phyloP scores from a whole-genome alignment of 2,888 invertebrate species.

The Ellobium chinense region DNA sequence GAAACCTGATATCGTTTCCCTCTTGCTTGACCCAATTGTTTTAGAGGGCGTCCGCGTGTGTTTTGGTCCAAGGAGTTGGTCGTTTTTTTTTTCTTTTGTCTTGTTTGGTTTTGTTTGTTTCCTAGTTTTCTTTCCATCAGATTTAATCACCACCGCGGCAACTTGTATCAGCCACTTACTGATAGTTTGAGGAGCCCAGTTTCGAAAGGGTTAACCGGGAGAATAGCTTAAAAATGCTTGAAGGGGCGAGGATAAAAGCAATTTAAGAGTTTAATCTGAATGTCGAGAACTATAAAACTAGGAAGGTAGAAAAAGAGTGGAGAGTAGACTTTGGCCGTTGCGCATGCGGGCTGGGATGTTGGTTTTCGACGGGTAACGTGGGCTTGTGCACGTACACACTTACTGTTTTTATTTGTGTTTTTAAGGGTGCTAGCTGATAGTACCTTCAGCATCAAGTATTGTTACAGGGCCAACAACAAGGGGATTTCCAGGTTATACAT shows the following conservation, averaged over 20 bases:
- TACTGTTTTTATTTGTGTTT: not conserved
- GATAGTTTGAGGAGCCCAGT: no score
- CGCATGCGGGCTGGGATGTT: not conserved
- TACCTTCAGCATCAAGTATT: not conserved
- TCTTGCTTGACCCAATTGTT: no score
- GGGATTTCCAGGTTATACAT: not conserved
- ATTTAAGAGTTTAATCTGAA: not conserved
- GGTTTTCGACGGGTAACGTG: not conserved
- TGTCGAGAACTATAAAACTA: not conserved
- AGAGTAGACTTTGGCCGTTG: not conserved
- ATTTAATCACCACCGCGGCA: not conserved
- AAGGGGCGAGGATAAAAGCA: not conserved
- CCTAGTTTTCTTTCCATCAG: no score
- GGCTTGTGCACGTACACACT: not conserved
- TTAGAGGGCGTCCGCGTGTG: no score
- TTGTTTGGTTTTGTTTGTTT: no score
- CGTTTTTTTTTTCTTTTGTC: no score
- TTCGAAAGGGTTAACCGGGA: not conserved
- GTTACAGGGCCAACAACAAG: not conserved
- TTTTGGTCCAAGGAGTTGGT: no score
- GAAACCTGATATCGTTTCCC: no score
- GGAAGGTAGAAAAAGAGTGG: not conserved
- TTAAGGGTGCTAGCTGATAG: not conserved
- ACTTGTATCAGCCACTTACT: not conserved
- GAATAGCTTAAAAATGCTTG: not conserved